A percentile compares a stretch with the other conserved stretches of the same genome.
phyloP scores from a whole-genome alignment of 1,140 invertebrate genomes.

The Ceratina calcarata region DNA sequence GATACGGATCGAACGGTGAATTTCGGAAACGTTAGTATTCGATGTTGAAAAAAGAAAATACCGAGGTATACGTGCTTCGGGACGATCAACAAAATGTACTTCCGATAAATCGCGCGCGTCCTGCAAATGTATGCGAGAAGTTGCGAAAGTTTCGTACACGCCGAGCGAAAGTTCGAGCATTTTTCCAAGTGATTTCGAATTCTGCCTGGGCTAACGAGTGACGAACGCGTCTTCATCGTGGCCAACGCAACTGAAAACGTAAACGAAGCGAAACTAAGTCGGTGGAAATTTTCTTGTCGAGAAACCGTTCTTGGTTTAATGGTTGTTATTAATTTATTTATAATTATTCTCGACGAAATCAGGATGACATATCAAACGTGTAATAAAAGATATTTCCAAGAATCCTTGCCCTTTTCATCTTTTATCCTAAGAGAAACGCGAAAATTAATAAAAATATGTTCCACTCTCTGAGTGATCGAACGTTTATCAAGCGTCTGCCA shows the following conservation, averaged over 20 bases:
- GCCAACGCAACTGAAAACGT: too few species aligned
- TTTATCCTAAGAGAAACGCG: too few species aligned
- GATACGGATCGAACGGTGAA: neutral
- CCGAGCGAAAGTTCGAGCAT: neutral
- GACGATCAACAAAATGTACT: conserved; percentile 34
- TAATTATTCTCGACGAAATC: too few species aligned
- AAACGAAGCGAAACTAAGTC: neutral
- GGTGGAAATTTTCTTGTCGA: neutral
- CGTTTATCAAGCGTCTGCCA: too few species aligned
- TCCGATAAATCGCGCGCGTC: conserved; percentile 19
- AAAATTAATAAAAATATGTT: too few species aligned
- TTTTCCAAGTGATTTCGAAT: neutral
- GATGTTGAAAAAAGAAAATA: neutral
- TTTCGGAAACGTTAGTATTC: neutral
- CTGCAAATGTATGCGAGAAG: conserved; percentile 20
- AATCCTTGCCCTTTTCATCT: too few species aligned
- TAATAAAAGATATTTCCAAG: too few species aligned
- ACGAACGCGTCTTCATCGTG: neutral
- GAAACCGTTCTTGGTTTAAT: too few species aligned
- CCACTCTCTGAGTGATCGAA: too few species aligned
- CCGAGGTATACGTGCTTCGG: neutral
- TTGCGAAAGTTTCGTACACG: conserved; percentile 13
- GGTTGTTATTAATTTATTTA: too few species aligned
- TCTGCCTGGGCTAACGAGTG: neutral
- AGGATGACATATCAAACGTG: too few species aligned